phyloP scores from a whole-genome alignment of 2,797 vertebrate genomes.

The Peromyscus attwateri region DNA sequence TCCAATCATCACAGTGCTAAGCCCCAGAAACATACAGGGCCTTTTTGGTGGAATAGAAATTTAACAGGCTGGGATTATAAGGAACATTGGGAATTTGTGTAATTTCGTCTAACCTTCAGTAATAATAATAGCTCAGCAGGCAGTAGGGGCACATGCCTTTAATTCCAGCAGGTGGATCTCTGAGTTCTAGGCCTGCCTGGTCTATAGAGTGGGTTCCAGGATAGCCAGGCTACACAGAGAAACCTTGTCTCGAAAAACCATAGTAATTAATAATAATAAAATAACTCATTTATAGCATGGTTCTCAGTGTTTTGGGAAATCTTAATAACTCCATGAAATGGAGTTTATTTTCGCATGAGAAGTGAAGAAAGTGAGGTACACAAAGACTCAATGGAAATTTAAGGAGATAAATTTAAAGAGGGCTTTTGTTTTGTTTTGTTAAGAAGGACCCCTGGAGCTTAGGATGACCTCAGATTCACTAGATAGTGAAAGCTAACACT shows the following conservation, averaged over 20 bases:
- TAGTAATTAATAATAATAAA: background rate
- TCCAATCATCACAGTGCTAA: background rate
- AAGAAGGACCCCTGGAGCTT: background rate
- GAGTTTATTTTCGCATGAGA: constrained; percentile 55
- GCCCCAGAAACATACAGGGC: constrained; percentile 2
- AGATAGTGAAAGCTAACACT: background rate
- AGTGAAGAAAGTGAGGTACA: background rate
- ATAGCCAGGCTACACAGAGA: background rate
- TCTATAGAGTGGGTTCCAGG: background rate
- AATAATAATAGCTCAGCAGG: constrained; percentile 9
- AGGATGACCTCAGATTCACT: background rate
- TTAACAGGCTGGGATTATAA: constrained; percentile 39
- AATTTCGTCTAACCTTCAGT: constrained; percentile 48
- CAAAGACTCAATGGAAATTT: constrained; percentile 7
- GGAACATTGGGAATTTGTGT: constrained; percentile 50
- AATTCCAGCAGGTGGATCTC: background rate
- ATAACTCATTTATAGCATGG: constrained; percentile 44
- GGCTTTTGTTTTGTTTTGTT: background rate
- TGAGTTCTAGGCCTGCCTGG: background rate
- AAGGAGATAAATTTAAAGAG: constrained; percentile 31
- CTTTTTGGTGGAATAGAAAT: background rate
- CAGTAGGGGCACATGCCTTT: background rate
- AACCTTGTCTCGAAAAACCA: constrained; percentile 5
- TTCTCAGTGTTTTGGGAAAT: constrained; percentile 54
- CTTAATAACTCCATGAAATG: constrained; percentile 18